These are phyloP conservation scores for Drosophila orosa DNA, from an alignment of 1,140 invertebrate species.

Conservation along the genomic window DNA sequence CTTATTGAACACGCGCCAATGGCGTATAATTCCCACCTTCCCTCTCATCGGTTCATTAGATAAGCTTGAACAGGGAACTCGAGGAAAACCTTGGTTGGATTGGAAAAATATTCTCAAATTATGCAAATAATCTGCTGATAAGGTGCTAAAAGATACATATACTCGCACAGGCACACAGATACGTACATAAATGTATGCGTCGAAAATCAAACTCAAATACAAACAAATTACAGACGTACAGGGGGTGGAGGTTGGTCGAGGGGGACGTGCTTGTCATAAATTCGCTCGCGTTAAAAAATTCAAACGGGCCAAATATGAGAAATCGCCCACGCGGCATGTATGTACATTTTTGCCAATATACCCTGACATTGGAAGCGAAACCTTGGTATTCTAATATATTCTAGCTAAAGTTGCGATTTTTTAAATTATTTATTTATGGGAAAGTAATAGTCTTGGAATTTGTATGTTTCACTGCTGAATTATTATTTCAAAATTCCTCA, in stretches of 20 bases:
- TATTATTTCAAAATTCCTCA: too few relatives aligned
- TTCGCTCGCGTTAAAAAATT: conserved; percentile 52
- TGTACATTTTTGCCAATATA: conserved; percentile 48
- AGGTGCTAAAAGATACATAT: conserved; percentile 56
- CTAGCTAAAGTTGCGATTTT: not conserved
- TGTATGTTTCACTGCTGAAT: too few relatives aligned
- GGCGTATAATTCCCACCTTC: not conserved
- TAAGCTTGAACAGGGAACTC: conserved; percentile 29
- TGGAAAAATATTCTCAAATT: conserved; percentile 42
- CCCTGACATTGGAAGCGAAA: not conserved
- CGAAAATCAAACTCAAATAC: conserved; percentile 41
- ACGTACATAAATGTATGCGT: not conserved
- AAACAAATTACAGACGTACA: conserved; percentile 39
- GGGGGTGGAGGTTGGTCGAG: not conserved
- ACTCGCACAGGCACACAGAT: not conserved
- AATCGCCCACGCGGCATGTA: conserved; percentile 49
- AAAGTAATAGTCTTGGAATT: too few relatives aligned
- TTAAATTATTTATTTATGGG: not conserved
- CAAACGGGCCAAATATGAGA: conserved; percentile 65
- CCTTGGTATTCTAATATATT: not conserved
- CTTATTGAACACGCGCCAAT: conserved; percentile 16
- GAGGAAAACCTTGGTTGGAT: conserved; percentile 21
- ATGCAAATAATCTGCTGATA: conserved; percentile 70
- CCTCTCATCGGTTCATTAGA: conserved; percentile 9
- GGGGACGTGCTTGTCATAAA: conserved; percentile 54